Conservation (phyloP, 2,888 invertebrate genomes). For the Theristus sp. region DNA sequence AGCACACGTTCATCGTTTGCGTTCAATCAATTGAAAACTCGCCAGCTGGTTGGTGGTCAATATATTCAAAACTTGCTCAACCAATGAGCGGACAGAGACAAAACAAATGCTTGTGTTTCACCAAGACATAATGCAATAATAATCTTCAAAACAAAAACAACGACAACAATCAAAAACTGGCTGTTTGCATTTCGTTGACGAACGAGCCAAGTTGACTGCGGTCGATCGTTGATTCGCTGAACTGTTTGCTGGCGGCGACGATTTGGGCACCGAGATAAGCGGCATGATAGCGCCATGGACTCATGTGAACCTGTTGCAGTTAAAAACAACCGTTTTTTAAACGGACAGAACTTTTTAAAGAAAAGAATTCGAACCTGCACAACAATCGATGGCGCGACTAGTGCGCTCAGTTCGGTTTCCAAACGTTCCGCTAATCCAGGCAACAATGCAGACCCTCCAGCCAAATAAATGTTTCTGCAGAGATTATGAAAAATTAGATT, state of each 20-base stretch:
- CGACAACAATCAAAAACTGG: conserved; percentile 2
- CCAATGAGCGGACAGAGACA: no score
- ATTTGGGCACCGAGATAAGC: conserved; percentile 42
- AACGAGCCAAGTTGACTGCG: background rate
- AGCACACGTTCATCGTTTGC: no score
- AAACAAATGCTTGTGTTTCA: no score
- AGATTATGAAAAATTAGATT: no score
- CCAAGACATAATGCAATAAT: no score
- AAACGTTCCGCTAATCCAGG: conserved; percentile 41
- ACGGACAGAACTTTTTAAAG: no score
- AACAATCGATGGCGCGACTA: conserved; percentile 37
- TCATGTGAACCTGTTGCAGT: conserved; percentile 32
- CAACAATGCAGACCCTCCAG: conserved; percentile 40
- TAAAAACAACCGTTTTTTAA: no score
- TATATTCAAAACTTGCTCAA: no score
- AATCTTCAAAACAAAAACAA: background rate
- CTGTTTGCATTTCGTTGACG: background rate
- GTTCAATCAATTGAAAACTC: no score
- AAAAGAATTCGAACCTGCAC: conserved; percentile 27
- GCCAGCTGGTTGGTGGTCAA: no score
- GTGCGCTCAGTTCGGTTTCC: conserved; percentile 37
- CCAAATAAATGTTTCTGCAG: conserved; percentile 39
- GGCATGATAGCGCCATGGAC: conserved; percentile 41
- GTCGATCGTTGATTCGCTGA: conserved; percentile 25
- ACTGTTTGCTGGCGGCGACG: conserved; percentile 33